phyloP scores from a whole-genome alignment of 1,140 invertebrate species.

The Frieseomelitta varia region DNA sequence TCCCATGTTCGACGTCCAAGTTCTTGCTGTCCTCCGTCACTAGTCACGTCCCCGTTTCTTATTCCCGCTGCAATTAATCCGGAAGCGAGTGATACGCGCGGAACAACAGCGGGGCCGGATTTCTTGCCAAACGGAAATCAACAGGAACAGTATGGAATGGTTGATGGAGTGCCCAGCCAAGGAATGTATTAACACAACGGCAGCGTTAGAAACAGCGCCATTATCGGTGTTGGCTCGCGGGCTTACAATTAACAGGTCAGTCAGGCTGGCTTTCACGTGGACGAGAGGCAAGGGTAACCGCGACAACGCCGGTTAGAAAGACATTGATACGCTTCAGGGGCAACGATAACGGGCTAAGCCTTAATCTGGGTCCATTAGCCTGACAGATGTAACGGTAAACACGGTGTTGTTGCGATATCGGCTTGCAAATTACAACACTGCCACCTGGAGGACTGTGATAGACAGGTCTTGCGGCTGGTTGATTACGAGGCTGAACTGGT shows the following conservation, averaged over 20 bases:
- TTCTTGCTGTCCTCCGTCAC: no score
- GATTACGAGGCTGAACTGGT: conserved; percentile 56
- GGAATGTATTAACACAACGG: conserved; percentile 12
- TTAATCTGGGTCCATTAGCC: conserved; percentile 69
- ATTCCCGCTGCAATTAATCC: not conserved
- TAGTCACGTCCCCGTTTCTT: not conserved
- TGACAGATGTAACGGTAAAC: conserved; percentile 71
- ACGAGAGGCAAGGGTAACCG: conserved; percentile 8
- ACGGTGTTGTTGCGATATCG: conserved; percentile 67
- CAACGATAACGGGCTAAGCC: conserved; percentile 63
- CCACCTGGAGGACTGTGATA: conserved; percentile 68
- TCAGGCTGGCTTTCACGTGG: conserved; percentile 58
- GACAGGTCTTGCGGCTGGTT: conserved; percentile 66
- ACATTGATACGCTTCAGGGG: conserved; percentile 59
- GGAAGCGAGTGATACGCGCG: not conserved
- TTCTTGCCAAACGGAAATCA: not conserved
- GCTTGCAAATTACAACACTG: conserved; percentile 70
- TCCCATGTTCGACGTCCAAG: not conserved
- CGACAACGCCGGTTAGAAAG: conserved; percentile 52
- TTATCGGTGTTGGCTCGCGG: conserved; percentile 58
- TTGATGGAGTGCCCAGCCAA: not conserved
- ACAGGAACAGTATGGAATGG: no score
- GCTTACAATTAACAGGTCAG: conserved; percentile 60
- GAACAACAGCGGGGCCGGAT: not conserved
- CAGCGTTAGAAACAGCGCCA: conserved; percentile 28